A percentile compares a stretch with the other conserved stretches of the same genome.
These are phyloP conservation scores for Noctua janthina DNA, from an alignment of 2,888 invertebrate species.

Conservation along the genomic window DNA sequence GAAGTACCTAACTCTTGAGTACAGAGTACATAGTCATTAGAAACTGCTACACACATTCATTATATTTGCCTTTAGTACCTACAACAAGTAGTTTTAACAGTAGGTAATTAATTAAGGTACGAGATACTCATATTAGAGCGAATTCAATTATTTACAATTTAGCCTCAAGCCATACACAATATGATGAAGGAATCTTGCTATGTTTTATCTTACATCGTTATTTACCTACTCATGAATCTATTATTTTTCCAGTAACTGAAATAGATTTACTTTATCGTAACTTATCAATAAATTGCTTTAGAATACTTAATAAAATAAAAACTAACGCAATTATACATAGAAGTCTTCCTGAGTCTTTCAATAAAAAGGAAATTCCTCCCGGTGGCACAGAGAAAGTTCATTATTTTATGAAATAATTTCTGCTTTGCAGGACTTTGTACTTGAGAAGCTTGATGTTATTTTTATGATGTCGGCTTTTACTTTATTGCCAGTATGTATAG, in stretches of 20 bases:
- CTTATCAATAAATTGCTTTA: constrained; percentile 12
- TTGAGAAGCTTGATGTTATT: neutral
- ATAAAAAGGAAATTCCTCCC: neutral
- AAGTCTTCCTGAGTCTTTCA: constrained; percentile 2
- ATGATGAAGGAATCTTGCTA: neutral
- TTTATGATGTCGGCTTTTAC: neutral
- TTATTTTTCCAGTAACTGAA: neutral
- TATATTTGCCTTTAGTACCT: constrained; percentile 12
- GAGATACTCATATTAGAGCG: constrained; percentile 3
- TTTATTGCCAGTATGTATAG: neutral
- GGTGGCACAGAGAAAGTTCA: neutral
- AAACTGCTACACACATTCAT: neutral
- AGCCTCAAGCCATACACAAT: constrained; percentile 9
- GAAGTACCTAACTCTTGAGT: neutral
- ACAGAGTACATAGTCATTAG: neutral
- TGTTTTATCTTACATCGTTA: neutral
- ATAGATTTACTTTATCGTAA: neutral
- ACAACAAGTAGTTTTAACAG: constrained; percentile 11
- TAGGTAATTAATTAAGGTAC: constrained; percentile 28
- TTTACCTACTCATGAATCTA: neutral
- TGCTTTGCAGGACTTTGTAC: neutral
- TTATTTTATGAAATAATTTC: constrained; percentile 29
- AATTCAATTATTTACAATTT: constrained; percentile 30
- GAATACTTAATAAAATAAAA: constrained; percentile 20
- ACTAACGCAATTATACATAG: constrained; percentile 12